Percentiles rank a stretch among this genome's conserved stretches.
Conservation (phyloP, 2,797 vertebrate species). For the Gambusia yucatana region DNA sequence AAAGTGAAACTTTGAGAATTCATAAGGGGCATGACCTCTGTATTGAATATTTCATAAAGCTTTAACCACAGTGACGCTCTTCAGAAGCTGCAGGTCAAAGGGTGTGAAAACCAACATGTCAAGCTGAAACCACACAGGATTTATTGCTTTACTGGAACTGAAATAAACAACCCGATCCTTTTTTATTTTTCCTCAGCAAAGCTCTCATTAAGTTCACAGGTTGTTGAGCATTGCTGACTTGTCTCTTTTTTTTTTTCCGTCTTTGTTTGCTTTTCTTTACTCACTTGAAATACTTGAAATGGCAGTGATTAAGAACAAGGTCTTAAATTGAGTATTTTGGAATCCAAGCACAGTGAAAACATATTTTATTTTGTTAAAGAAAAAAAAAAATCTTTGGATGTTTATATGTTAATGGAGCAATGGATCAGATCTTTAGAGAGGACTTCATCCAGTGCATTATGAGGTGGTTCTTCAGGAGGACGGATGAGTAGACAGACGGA, state of each 20-base stretch:
- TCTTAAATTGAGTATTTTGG: neutral
- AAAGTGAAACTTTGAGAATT: constrained; percentile 15
- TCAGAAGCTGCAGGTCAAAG: constrained; percentile 10
- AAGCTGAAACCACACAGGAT: constrained; percentile 2
- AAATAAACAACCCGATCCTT: neutral
- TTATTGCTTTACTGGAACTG: neutral
- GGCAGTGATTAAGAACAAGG: neutral
- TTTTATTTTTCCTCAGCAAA: neutral
- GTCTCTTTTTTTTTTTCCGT: neutral
- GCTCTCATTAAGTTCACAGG: neutral
- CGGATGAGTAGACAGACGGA: neutral
- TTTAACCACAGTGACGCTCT: constrained; percentile 24
- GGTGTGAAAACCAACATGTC: constrained; percentile 21
- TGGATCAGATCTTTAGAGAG: neutral
- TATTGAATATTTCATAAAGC: constrained; percentile 48
- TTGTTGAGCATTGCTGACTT: neutral
- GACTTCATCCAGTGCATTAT: neutral
- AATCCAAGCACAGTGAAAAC: neutral
- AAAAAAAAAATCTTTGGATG: neutral
- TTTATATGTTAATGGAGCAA: neutral
- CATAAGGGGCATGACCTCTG: constrained; percentile 7
- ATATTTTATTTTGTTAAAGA: neutral
- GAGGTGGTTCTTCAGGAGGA: neutral
- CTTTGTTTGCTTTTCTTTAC: neutral
- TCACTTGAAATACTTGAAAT: neutral